A percentile compares a stretch with the other conserved stretches of the same genome.
phyloP scores from a whole-genome alignment of 1,140 invertebrate genomes.

The Brachionus manjavacas region DNA sequence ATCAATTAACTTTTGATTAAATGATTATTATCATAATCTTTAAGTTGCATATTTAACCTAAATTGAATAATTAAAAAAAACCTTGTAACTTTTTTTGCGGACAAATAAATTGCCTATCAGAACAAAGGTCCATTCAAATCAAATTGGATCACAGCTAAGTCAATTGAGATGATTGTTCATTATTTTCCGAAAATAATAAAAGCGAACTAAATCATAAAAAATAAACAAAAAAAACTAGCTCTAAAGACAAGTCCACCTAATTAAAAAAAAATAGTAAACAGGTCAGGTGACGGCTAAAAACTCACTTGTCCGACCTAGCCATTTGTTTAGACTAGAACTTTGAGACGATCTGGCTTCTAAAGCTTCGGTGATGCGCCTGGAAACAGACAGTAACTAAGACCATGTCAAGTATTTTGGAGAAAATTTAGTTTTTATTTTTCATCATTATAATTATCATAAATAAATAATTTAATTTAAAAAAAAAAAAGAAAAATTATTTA shows the following conservation, averaged over 20 bases:
- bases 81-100: no score
- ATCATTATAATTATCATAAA: conserved; percentile 2
- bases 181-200: not conserved
- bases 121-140: no score
- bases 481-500: not conserved
- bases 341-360: not conserved
- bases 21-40: no score
- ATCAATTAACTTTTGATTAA: no score
- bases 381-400: not conserved
- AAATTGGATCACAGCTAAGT: no score
- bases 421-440: not conserved
- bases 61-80: no score
- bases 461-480: conserved; percentile 6
- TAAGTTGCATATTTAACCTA: no score
- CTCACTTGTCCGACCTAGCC: not conserved
- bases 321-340: not conserved
- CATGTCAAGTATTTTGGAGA: not conserved
- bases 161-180: no score
- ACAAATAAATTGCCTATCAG: no score
- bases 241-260: no score
- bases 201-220: not conserved
- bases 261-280: not conserved
- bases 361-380: not conserved
- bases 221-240: no score
- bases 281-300: not conserved